A percentile compares a stretch with the other conserved stretches of the same genome.
Evolutionary conservation across 2,888 invertebrate genomes (phyloP).

Genomic region (Pristionchus arcanus): DNA sequence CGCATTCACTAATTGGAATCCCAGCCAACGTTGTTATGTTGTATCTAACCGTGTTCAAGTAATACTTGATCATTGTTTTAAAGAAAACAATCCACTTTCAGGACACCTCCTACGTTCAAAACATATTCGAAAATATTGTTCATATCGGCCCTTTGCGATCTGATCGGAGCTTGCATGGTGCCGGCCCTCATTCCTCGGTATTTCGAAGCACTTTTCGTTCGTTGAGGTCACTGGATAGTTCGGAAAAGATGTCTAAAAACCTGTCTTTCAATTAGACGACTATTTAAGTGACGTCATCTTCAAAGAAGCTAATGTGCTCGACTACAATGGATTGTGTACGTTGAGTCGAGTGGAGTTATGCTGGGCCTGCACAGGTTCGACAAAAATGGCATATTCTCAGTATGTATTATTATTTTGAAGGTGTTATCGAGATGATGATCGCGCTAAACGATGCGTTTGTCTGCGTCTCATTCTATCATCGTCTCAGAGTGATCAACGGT

Average conservation of each 20-base stretch:
- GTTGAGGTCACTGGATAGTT: too few relatives aligned
- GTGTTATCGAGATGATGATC: neutral
- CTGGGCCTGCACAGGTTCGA: neutral
- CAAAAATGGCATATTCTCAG: neutral
- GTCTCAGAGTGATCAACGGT: neutral
- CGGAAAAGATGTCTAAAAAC: neutral
- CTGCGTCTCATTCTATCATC: neutral
- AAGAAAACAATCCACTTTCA: neutral
- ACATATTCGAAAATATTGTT: neutral
- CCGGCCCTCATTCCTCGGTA: neutral
- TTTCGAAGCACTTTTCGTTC: neutral
- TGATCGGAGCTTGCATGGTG: neutral
- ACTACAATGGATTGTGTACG: neutral
- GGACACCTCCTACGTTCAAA: neutral
- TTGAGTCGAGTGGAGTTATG: neutral
- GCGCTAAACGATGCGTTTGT: neutral
- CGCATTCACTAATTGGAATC: neutral
- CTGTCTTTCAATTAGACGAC: neutral
- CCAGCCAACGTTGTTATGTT: neutral
- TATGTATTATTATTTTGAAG: neutral
- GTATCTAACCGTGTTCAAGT: neutral
- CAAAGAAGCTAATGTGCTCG: neutral
- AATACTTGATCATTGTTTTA: neutral
- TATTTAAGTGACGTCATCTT: neutral
- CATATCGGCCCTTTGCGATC: neutral